Evolutionary conservation across 2,888 invertebrate species (phyloP).

Genomic region (Rhabditoides inermis): DNA sequence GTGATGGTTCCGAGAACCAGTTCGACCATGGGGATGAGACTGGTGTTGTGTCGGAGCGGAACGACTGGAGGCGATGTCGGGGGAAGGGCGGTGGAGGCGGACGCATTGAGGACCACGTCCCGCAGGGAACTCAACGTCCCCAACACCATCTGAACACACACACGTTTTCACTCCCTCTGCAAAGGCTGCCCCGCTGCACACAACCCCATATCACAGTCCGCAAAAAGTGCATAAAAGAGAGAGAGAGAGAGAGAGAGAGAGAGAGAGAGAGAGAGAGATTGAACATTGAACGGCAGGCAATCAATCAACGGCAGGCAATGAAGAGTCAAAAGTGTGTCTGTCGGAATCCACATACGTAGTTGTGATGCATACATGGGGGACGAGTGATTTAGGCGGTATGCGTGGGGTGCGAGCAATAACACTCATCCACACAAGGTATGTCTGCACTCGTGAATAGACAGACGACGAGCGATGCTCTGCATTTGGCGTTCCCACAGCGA

Average conservation of each 20-base stretch:
- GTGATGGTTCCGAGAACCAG: constrained; percentile 61
- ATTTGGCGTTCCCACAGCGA: too few species aligned
- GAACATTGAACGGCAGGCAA: background rate
- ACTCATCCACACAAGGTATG: too few species aligned
- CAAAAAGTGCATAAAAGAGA: background rate
- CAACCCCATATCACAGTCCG: too few species aligned
- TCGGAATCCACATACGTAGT: too few species aligned
- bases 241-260: background rate
- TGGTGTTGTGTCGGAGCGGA: too few species aligned
- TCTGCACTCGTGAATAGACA: too few species aligned
- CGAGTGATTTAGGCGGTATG: too few species aligned
- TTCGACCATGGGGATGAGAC: constrained; percentile 41
- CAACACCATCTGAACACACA: constrained; percentile 9
- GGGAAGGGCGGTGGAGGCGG: background rate
- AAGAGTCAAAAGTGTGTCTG: background rate
- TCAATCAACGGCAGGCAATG: background rate
- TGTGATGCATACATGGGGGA: too few species aligned
- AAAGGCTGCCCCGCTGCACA: too few species aligned
- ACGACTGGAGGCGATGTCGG: constrained; percentile 1
- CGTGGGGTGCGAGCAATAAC: too few species aligned
- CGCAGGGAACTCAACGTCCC: constrained; percentile 2
- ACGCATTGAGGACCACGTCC: background rate
- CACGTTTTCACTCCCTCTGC: too few species aligned
- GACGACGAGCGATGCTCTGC: too few species aligned
- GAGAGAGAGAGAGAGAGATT: background rate